Base-by-base conservation (phyloP, 2,888 invertebrate species). In the Ectemnius continuus region DNA sequence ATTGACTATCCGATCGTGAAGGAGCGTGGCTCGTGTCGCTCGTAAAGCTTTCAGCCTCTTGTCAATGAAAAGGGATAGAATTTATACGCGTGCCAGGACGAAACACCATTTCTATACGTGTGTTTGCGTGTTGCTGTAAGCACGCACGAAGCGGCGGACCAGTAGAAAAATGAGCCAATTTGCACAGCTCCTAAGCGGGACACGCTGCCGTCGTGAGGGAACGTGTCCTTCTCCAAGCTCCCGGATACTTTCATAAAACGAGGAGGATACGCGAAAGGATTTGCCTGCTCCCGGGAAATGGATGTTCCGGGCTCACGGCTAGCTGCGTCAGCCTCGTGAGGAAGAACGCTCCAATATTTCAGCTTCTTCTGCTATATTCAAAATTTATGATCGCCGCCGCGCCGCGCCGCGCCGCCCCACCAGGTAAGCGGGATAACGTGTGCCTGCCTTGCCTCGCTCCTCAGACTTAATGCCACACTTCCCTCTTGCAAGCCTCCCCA, bases 161-260 rank as follows among this genome's bases (percentile, higher is more conserved):
- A 70, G 16, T 18, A 23, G 67, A 73, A 61, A 75, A 81, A 81
- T 65, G 48, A 70, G 36, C 67, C 64, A 70, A 76, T 78, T 75
- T 70, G 73, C 57, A 58, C 79, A 81, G 79, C 79, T 81, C 76
- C 56, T 64, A 48, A 58, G 58, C 57, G 66, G 36, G 59, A 36
- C 23, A 47, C 65, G 28, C 61, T 66, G 20, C 36, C 23, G 56
- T 16, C 61, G 8, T 14, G 16, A 16, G 60, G n/a, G 63, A 69
- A 68, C 60, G 57, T 65, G 62, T 47, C 18, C 36, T 52, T 20
- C 18, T 45, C 46, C 14, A 61, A 16, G 36, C 18, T 28, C 2
- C 16, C 11, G 20, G 16, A 45, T 16, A 6, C 20, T 57, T 64
- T 45, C 57, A 16, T 28, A 11, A 13, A n/a, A 45, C 57, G 14